Evolutionary conservation across 2,888 invertebrate genomes (phyloP).

Genomic region (Cabera pusaria): DNA sequence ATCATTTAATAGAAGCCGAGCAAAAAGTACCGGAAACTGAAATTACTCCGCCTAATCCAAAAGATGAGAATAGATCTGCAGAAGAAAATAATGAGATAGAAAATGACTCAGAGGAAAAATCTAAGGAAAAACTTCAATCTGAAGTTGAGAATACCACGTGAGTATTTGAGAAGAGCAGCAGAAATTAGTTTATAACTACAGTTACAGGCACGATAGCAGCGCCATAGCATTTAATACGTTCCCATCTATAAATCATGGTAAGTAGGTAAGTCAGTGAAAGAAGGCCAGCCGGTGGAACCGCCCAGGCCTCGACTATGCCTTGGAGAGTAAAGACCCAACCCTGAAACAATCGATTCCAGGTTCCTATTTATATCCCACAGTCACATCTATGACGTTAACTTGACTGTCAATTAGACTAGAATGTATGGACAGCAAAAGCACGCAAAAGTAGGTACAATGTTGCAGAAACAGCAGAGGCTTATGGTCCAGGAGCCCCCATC

Average conservation of each 20-base stretch:
- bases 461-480: too few relatives aligned
- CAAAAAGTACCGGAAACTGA: constrained; percentile 11
- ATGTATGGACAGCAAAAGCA: too few relatives aligned
- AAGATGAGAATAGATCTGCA: constrained; percentile 16
- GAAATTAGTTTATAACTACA: too few relatives aligned
- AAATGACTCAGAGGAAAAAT: constrained; percentile 7
- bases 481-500: too few relatives aligned
- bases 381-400: too few relatives aligned
- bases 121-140: constrained; percentile 7
- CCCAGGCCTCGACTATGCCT: not conserved
- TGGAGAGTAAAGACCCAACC: not conserved
- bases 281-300: not conserved
- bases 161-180: too few relatives aligned
- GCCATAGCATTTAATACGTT: too few relatives aligned
- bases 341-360: constrained; percentile 1
- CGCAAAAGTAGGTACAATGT: too few relatives aligned
- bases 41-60: constrained; percentile 5
- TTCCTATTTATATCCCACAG: too few relatives aligned
- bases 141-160: constrained; percentile 16
- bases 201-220: too few relatives aligned
- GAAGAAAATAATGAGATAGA: constrained; percentile 8
- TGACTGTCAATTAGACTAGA: too few relatives aligned
- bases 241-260: too few relatives aligned
- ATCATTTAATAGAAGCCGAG: constrained; percentile 18
- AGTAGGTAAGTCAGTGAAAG: constrained; percentile 2